Evolutionary conservation across 2,113 vertebrate species (phyloP), one percentile per base, ranked within the genome.

Genomic region (Butastur rufipennis): DNA sequence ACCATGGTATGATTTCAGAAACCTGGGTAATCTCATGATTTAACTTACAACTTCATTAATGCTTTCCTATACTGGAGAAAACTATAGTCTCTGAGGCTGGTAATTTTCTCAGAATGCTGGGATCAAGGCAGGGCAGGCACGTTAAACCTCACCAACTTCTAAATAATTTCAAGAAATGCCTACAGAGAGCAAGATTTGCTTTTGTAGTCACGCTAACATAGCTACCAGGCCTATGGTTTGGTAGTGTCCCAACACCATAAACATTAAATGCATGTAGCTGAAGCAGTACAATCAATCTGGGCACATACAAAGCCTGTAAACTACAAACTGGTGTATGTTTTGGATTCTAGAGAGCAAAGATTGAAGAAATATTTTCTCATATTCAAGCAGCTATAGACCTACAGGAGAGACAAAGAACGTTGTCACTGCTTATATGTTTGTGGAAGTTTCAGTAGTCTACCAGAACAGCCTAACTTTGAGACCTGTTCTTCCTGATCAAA

Each of bases 111-210:
- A 36, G 27, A 53, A 63, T 45, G 12, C 23, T 65, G 34, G n/a
- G 36, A 70, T 81, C 31, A 56, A 61, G 63, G 19, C 1, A 0
- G 22, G 15, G 14, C 6, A 1, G 2, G 12, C 16, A 27, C 6
- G 4, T 53, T 20, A 85, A 78, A 58, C 5, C 45, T 25, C 53
- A 11, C 7, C 34, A 70, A 74, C 21, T 67, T 58, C 10, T 38
- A 61, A 82, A 45, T 27, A 36, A 63, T n/a, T 75, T 79, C 42
- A 62, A 74, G 10, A 66, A 78, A 62, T 36, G 0, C 62, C 65
- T 48, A 47, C 11, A 62, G 11, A 45, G 45, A 71, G 43, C 1
- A 7, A 48, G 29, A 58, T 29, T 66, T 70, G 15, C 32, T 70
- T 55, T 25, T 40, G 16, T 19, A 67, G 59, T 26, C 59, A 55